Percentiles rank a stretch among this genome's conserved stretches.
Evolutionary conservation across 2,888 invertebrate species (phyloP).

Genomic region (Dasysyrphus albostriatus): DNA sequence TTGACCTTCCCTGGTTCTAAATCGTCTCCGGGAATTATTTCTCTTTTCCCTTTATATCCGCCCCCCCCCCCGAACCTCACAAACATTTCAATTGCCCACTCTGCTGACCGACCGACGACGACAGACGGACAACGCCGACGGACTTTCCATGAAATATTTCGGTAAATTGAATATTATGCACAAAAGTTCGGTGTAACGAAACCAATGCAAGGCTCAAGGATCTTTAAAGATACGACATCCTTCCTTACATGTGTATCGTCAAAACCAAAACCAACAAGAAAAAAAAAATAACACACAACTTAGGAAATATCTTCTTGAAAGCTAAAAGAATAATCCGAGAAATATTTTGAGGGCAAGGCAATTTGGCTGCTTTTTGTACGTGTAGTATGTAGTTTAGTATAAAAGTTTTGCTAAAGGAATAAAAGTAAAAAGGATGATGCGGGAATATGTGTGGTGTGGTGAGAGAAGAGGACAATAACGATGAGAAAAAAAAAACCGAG

Average conservation of each 20-base stretch:
- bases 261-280: slow-evolving; percentile 23
- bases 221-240: slow-evolving; percentile 57
- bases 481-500: slow-evolving; percentile 33
- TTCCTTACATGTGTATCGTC: slow-evolving; percentile 40
- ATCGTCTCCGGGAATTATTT: slow-evolving; percentile 36
- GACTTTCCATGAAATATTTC: slow-evolving; percentile 12
- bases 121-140: background rate
- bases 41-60: background rate
- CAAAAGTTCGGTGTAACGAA: slow-evolving; percentile 43
- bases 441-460: slow-evolving; percentile 19
- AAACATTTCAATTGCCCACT: background rate
- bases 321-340: slow-evolving; percentile 32
- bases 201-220: slow-evolving; percentile 67
- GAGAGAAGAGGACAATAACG: background rate
- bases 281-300: slow-evolving; percentile 4
- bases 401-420: slow-evolving; percentile 42
- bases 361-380: slow-evolving; percentile 60
- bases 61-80: background rate
- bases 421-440: slow-evolving; percentile 11
- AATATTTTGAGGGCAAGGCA: slow-evolving; percentile 69
- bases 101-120: background rate
- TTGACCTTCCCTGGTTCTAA: slow-evolving; percentile 64
- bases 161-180: slow-evolving; percentile 74
- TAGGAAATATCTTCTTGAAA: slow-evolving; percentile 56
- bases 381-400: slow-evolving; percentile 33